phyloP scores from a whole-genome alignment of 2,113 vertebrate genomes.

The Patagioenas fasciata region DNA sequence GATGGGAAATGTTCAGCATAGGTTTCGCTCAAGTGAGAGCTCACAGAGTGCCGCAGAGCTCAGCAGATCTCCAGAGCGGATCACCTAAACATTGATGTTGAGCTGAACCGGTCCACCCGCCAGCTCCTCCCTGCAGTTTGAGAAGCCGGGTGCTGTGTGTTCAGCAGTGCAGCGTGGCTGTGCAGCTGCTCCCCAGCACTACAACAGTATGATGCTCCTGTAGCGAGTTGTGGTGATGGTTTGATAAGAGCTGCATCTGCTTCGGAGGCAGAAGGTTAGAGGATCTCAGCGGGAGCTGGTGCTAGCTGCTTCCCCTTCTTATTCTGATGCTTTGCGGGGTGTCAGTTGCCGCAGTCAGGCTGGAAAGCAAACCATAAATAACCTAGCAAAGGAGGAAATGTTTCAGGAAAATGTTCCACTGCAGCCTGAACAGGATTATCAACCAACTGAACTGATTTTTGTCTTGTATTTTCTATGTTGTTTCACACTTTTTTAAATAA shows the following conservation, averaged over 20 bases:
- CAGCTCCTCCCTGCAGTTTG: background rate
- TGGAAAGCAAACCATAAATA: constrained; percentile 28
- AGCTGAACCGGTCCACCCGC: background rate
- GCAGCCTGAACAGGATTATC: background rate
- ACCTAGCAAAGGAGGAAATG: background rate
- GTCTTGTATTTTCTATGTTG: background rate
- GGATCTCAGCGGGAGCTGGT: background rate
- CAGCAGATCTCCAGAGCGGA: background rate
- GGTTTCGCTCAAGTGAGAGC: background rate
- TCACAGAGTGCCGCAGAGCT: rapidly evolving
- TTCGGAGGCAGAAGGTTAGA: background rate
- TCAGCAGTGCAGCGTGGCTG: rapidly evolving
- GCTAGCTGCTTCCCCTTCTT: background rate
- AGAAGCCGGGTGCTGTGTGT: background rate
- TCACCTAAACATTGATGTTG: rapidly evolving
- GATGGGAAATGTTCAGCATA: background rate
- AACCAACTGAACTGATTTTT: background rate
- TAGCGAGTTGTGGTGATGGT: rapidly evolving
- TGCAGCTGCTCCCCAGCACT: background rate
- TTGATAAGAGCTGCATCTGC: background rate
- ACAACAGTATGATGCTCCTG: background rate
- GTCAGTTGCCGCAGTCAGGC: background rate
- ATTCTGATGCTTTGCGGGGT: background rate
- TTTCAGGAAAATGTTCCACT: background rate
- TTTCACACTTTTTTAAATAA: background rate